Evolutionary conservation across 1,140 invertebrate species (phyloP).

Genomic region (Nephila pilipes): DNA sequence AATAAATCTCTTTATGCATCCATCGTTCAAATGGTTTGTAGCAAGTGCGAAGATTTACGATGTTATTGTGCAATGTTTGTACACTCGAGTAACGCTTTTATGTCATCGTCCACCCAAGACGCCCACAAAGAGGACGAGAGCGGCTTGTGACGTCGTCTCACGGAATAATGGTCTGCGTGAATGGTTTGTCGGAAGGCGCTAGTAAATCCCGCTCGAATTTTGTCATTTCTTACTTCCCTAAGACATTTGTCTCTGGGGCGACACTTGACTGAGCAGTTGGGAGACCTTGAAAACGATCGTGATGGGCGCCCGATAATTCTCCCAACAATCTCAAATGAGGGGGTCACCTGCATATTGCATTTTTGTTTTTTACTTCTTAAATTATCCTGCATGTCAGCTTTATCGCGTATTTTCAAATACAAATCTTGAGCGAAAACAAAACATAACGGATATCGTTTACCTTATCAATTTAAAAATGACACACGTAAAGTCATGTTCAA

Average conservation of each 20-base stretch:
- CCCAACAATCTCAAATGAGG: neutral
- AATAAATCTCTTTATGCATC: too few species aligned
- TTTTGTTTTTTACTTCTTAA: neutral
- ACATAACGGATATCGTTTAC: too few species aligned
- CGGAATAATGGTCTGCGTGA: neutral
- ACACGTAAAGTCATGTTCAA: too few species aligned
- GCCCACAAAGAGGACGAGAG: neutral
- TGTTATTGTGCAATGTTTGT: neutral
- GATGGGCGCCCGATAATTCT: neutral
- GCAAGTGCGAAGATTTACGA: too few species aligned
- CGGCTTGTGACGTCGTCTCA: neutral
- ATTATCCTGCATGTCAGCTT: neutral
- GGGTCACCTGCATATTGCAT: neutral
- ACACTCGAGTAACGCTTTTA: neutral
- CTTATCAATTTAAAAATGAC: too few species aligned
- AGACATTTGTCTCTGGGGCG: neutral
- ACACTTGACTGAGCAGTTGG: neutral
- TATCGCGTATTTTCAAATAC: too few species aligned
- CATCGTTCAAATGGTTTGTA: too few species aligned
- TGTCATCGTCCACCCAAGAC: neutral
- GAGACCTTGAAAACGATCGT: neutral
- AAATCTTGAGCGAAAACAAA: too few species aligned
- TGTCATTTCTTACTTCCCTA: neutral
- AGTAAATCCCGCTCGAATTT: neutral
- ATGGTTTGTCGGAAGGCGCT: neutral